phyloP scores from a whole-genome alignment of 2,113 vertebrate genomes.

The Callionymus lyra region DNA sequence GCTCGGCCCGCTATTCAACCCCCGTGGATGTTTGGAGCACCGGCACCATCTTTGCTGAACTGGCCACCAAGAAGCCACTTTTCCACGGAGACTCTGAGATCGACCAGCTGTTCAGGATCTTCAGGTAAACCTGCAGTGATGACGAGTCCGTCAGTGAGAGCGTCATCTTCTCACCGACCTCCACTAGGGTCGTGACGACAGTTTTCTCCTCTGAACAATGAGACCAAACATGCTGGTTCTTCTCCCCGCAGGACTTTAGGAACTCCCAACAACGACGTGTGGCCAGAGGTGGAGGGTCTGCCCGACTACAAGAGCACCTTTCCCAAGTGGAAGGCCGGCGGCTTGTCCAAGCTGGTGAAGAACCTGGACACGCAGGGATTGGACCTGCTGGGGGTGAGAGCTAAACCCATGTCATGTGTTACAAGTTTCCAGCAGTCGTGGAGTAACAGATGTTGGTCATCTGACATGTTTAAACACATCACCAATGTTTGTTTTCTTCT shows the following conservation, averaged over 20 bases:
- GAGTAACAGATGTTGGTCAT: too few relatives aligned
- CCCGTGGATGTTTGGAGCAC: slow-evolving; percentile 97
- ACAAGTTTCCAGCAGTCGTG: too few relatives aligned
- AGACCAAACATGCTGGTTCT: background rate
- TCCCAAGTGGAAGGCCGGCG: slow-evolving; percentile 92
- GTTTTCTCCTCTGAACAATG: background rate
- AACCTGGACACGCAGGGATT: slow-evolving; percentile 88
- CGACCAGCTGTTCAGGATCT: slow-evolving; percentile 96
- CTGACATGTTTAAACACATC: too few relatives aligned
- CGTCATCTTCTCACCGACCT: too few relatives aligned
- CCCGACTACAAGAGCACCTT: slow-evolving; percentile 98
- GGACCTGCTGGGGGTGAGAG: slow-evolving; percentile 72
- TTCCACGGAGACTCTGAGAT: slow-evolving; percentile 98
- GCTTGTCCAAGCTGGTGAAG: slow-evolving; percentile 78
- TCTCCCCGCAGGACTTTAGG: slow-evolving; percentile 76
- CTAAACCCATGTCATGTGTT: too few relatives aligned
- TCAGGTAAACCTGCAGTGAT: slow-evolving; percentile 79
- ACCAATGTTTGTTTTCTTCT: slow-evolving; percentile 1
- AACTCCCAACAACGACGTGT: slow-evolving; percentile 92
- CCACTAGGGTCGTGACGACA: too few relatives aligned
- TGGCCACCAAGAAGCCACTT: slow-evolving; percentile 91
- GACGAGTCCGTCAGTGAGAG: too few relatives aligned
- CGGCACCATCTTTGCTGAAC: slow-evolving; percentile 94
- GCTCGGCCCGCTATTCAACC: slow-evolving; percentile 88
- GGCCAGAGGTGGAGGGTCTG: slow-evolving; percentile 93